A percentile compares a stretch with the other conserved stretches of the same genome.
phyloP scores from a whole-genome alignment of 2,888 invertebrate genomes.

The Didymodactylos carnosus region DNA sequence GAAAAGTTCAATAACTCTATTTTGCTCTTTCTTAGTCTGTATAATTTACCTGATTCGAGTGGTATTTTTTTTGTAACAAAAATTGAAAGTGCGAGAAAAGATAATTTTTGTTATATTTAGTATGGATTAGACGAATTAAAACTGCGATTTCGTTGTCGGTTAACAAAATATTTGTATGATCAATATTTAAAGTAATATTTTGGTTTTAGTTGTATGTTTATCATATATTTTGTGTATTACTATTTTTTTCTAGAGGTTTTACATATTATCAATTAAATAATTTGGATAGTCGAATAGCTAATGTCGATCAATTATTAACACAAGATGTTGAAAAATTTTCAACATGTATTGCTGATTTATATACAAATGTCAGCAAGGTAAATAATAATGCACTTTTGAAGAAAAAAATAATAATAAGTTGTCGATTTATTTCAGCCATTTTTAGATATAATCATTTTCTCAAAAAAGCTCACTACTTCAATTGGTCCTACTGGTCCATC shows the following conservation, averaged over 20 bases:
- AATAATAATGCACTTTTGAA: no score
- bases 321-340: slow-evolving; percentile 94
- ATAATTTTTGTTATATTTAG: slow-evolving; percentile 21
- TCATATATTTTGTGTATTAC: no score
- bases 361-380: slow-evolving; percentile 76
- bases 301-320: slow-evolving; percentile 81
- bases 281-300: slow-evolving; percentile 75
- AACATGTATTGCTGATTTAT: slow-evolving; percentile 75
- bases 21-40: no score
- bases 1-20: no score
- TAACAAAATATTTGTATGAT: slow-evolving; percentile 65
- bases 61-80: no score
- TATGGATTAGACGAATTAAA: slow-evolving; percentile 83
- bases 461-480: slow-evolving; percentile 63
- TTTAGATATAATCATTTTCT: slow-evolving; percentile 77
- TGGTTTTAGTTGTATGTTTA: no score
- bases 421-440: slow-evolving; percentile 45
- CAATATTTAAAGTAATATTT: slow-evolving; percentile 70
- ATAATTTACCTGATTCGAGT: no score
- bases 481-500: slow-evolving; percentile 69
- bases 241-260: slow-evolving; percentile 48
- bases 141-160: slow-evolving; percentile 64
- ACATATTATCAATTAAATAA: slow-evolving; percentile 92
- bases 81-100: no score
- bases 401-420: no score